phyloP scores from a whole-genome alignment of 2,888 invertebrate species.

The Drosophila cracens region DNA sequence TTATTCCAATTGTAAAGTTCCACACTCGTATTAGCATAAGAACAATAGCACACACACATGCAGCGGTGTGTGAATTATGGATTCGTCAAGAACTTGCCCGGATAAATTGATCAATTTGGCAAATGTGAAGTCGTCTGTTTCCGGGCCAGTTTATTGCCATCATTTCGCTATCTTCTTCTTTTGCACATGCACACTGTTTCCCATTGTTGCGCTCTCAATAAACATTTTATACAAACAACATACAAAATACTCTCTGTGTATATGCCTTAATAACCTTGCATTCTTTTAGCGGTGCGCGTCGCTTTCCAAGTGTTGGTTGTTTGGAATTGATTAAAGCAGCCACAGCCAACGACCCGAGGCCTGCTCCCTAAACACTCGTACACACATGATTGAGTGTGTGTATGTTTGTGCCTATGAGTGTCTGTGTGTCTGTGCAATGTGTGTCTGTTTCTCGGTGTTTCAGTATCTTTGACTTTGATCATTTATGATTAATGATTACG shows the following conservation, averaged over 20 bases:
- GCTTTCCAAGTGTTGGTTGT: constrained; percentile 66
- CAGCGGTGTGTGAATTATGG: neutral
- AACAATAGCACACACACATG: constrained; percentile 2
- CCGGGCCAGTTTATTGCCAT: constrained; percentile 13
- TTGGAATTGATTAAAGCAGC: constrained; percentile 74
- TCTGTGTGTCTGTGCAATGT: constrained; percentile 11
- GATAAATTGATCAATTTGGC: constrained; percentile 47
- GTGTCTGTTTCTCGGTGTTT: constrained; percentile 36
- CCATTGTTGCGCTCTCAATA: constrained; percentile 31
- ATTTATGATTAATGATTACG: constrained; percentile 77
- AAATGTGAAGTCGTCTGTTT: constrained; percentile 51
- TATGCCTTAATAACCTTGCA: constrained; percentile 70
- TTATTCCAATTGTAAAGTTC: constrained; percentile 43
- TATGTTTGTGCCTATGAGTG: constrained; percentile 12
- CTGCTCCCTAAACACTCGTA: constrained; percentile 64
- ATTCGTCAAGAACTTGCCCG: constrained; percentile 21
- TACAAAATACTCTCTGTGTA: constrained; percentile 19
- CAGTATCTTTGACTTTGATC: constrained; percentile 80
- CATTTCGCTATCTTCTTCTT: constrained; percentile 3
- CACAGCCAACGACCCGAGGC: constrained; percentile 55
- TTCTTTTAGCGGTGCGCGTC: constrained; percentile 52
- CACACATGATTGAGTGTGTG: constrained; percentile 51
- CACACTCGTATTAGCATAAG: constrained; percentile 9
- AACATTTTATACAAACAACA: constrained; percentile 46
- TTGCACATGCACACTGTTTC: constrained; percentile 1